Conservation (phyloP, 1,140 invertebrate genomes). For the Drosophila elegans region DNA sequence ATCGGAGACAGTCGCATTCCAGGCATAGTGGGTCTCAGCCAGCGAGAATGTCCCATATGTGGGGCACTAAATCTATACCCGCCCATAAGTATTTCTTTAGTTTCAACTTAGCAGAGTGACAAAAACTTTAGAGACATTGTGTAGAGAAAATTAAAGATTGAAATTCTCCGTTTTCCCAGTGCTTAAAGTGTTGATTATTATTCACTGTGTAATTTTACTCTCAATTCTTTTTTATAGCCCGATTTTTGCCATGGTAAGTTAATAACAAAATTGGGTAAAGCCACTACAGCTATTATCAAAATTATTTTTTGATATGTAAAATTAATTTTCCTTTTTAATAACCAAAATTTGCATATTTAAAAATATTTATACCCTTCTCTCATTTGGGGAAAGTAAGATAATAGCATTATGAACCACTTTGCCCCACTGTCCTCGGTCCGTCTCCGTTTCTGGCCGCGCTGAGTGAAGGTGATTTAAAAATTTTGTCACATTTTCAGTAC, state of each 20-base stretch:
- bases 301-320: too few relatives aligned
- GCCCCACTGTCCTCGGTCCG: conserved; percentile 16
- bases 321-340: too few relatives aligned
- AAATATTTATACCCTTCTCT: too few relatives aligned
- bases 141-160: too few relatives aligned
- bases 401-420: neutral
- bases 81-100: neutral
- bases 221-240: too few relatives aligned
- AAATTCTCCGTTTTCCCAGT: too few relatives aligned
- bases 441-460: conserved; percentile 37
- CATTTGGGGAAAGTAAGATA: neutral
- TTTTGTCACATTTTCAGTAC: conserved; percentile 85
- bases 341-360: too few relatives aligned
- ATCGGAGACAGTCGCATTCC: conserved; percentile 37
- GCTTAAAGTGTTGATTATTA: too few relatives aligned
- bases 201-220: too few relatives aligned
- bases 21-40: conserved; percentile 19
- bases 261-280: too few relatives aligned
- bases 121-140: neutral
- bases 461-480: conserved; percentile 85
- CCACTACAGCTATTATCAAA: too few relatives aligned
- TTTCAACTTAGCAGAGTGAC: neutral
- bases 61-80: neutral
- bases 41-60: neutral
- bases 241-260: too few relatives aligned